Evolutionary conservation across 1,140 invertebrate genomes (phyloP).

Genomic region (Delia radicum): DNA sequence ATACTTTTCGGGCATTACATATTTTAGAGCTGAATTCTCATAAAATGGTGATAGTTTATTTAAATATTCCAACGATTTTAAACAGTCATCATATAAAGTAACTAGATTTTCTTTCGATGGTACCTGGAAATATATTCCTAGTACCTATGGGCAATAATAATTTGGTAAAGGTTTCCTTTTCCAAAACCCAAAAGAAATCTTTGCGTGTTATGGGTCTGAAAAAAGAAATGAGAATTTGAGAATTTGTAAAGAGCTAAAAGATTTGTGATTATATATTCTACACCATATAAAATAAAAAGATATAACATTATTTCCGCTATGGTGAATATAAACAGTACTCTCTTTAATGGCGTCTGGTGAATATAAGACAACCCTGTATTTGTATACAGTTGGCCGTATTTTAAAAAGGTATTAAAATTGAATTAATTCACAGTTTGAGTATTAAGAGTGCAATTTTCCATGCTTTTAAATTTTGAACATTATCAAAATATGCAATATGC

Average conservation of each 20-base stretch:
- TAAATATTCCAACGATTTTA: conserved; percentile 40
- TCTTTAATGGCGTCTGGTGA: too few species aligned
- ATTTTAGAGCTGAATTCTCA: conserved; percentile 39
- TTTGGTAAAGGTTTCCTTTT: conserved; percentile 36
- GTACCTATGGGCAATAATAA: conserved; percentile 45
- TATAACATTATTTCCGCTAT: too few species aligned
- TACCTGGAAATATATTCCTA: conserved; percentile 40
- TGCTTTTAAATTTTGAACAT: too few species aligned
- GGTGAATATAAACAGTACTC: too few species aligned
- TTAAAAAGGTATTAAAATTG: too few species aligned
- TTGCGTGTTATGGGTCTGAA: conserved; percentile 15
- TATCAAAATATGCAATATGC: too few species aligned
- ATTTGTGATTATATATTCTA: too few species aligned
- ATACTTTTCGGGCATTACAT: conserved; percentile 42
- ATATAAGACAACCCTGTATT: too few species aligned
- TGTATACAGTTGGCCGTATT: too few species aligned
- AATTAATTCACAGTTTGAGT: too few species aligned
- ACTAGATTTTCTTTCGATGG: conserved; percentile 46
- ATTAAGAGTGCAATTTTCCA: too few species aligned
- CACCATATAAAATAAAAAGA: not conserved
- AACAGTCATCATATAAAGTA: conserved; percentile 47
- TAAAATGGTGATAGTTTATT: conserved; percentile 41
- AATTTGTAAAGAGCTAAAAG: not conserved
- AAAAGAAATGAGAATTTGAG: not conserved
- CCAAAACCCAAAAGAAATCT: conserved; percentile 40